Base-by-base conservation (phyloP, 2,113 vertebrate species). In the Capreolus pygargus region DNA sequence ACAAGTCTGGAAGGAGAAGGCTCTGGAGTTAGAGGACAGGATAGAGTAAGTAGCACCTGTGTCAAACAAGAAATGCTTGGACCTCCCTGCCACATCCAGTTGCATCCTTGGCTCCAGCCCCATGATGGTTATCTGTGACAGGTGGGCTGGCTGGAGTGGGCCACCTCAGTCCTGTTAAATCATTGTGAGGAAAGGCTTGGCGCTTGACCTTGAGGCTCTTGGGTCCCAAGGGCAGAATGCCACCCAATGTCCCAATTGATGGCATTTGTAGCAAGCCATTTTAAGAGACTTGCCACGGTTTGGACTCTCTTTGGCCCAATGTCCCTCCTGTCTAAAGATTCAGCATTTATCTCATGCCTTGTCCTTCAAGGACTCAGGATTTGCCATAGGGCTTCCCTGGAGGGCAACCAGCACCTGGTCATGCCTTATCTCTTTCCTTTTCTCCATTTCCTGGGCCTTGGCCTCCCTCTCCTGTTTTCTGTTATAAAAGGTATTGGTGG, bases 151-250 rank as follows among this genome's bases (percentile, higher is more conserved):
- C 15, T 64, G 30, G 30, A 64, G 61, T 3, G 7, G 61, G 30
- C 16, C 15, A 3, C 15, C 15, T n/a, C 61, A 17, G 30, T n/a
- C 1, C 61, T 64, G 30, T 17, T 64, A 33, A 64, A 64, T 7
- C 61, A n/a, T n/a, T 15, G 0, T 17, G 15, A 64, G 61, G 15
- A 64, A 64, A n/a, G 15, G 1, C 61, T n/a, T n/a, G 33, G 7
- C 3, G 1, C 7, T n/a, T 64, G 15, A 64, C 61, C 7, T 64
- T 64, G 33, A n/a, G 61, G 15, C 30, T n/a, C 33, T 64, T 64
- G 61, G 30, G 61, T n/a, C 61, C 61, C 61, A 64, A n/a, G 30
- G 30, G 14, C 30, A 17, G 61, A n/a, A 7, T 64, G 61, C 15
- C 30, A 64, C 30, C 61, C 30, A n/a, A 9, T n/a, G 61, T 64